Percentiles rank a stretch among this genome's conserved stretches.
Conservation (phyloP, 2,113 vertebrate species). For the Rhineura floridana region DNA sequence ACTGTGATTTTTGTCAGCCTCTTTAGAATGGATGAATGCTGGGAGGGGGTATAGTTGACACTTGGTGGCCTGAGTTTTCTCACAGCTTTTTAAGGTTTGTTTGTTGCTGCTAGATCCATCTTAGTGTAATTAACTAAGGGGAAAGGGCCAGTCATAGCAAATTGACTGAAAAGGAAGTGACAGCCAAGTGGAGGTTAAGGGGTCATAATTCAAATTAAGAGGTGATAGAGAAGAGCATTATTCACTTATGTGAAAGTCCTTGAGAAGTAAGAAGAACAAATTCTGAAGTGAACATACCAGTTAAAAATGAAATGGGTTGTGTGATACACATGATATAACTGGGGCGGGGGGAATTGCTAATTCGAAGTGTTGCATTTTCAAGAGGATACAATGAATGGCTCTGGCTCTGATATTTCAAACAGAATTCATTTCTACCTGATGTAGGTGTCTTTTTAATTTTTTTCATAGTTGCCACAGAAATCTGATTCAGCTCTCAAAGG, state of each 20-base stretch:
- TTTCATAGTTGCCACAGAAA: neutral
- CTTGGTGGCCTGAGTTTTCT: neutral
- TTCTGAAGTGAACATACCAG: neutral
- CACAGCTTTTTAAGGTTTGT: neutral
- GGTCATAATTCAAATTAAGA: conserved; percentile 13
- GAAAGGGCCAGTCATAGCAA: neutral
- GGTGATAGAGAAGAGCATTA: neutral
- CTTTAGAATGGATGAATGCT: conserved; percentile 10
- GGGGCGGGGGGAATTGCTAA: neutral
- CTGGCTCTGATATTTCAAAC: neutral
- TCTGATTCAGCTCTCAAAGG: neutral
- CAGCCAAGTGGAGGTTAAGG: neutral
- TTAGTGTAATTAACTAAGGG: conserved; percentile 8
- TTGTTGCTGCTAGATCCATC: neutral
- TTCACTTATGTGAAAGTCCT: neutral
- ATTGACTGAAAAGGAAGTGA: conserved; percentile 1
- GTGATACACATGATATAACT: neutral
- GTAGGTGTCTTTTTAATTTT: neutral
- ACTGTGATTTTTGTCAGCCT: conserved; percentile 36
- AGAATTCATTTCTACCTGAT: neutral
- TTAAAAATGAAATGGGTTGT: neutral
- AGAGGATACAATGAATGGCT: neutral
- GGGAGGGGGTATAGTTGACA: neutral
- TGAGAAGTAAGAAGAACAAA: neutral
- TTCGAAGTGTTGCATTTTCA: neutral